Base-by-base conservation (phyloP, 2,113 vertebrate species). In the Rattus rattus region DNA sequence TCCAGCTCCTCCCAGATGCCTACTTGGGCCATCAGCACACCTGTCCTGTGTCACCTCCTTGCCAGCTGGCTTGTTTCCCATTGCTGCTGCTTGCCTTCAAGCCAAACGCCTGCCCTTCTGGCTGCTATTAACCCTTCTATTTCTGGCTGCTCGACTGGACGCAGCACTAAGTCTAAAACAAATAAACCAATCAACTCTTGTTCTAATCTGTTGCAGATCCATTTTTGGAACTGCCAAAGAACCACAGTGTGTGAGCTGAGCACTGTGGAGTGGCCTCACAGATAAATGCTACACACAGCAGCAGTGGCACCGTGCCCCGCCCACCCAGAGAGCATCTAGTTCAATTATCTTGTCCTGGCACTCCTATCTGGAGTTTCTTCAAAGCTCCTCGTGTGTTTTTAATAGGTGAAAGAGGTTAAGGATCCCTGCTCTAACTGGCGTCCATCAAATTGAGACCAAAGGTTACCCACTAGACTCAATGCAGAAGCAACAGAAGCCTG, bases 71-170 rank as follows among this genome's bases (percentile, higher is more conserved):
- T 19, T 92, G 86, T 52, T 90, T 96, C 90, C 92, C 92, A 61
- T 22, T 72, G 63, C 90, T 96, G 39, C 70, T 81, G 47, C 92
- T 80, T 65, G 47, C 49, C 75, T 83, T 95, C 33, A 91, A 93
- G 86, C 76, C 13, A 79, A 94, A 96, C 52, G 93, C 95, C 83
- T 97, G 91, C 36, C 86, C 59, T 20, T 7, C 67, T 54, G 54
- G 76, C 52, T 12, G 26, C 88, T 95, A 39, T 97, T 94, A 95
- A 96, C 80, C 80, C 88, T 94, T 96, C 86, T 95, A 63, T 70
- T 83, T 86, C 96, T 95, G 84, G 19, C 17, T 63, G 20, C 85
- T 43, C 91, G 49, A 83, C 56, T 39, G 9, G 59, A 54, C 89
- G 75, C 14, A 92, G 79, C 33, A 61, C 19, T 79, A 93, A 84